Percentiles rank a stretch among this genome's conserved stretches.
These are phyloP conservation scores for Pogona vitticeps DNA, from an alignment of 2,113 vertebrate genomes.

Conservation along the genomic window DNA sequence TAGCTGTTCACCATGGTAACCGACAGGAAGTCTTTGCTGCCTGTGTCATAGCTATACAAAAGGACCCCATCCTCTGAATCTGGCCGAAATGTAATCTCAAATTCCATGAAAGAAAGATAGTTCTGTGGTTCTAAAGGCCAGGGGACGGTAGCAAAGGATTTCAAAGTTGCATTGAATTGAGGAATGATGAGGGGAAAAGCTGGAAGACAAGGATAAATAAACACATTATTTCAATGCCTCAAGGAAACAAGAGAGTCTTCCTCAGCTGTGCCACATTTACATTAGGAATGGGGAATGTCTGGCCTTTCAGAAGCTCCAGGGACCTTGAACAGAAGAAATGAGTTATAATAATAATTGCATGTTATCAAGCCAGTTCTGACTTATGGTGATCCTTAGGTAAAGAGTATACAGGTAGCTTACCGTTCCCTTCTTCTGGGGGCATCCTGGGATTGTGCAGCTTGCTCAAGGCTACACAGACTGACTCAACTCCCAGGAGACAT, in stretches of 20 bases:
- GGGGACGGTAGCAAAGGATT: slow-evolving; percentile 84
- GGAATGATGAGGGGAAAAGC: slow-evolving; percentile 87
- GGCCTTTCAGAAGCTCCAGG: neutral
- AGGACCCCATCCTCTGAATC: slow-evolving; percentile 82
- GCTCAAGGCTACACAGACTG: no score
- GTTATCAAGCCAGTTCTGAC: no score
- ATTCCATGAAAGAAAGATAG: slow-evolving; percentile 95
- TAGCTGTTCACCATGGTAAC: slow-evolving; percentile 84
- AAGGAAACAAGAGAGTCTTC: neutral
- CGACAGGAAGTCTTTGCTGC: slow-evolving; percentile 91
- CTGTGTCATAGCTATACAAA: slow-evolving; percentile 90
- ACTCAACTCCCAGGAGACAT: no score
- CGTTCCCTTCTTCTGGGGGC: no score
- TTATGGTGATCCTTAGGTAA: no score
- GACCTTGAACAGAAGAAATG: no score
- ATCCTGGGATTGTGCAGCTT: no score
- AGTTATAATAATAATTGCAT: no score
- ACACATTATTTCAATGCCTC: slow-evolving; percentile 7
- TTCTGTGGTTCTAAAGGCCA: slow-evolving; percentile 90
- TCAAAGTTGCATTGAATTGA: slow-evolving; percentile 87
- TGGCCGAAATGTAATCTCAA: slow-evolving; percentile 89
- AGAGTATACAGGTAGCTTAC: no score
- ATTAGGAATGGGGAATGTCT: neutral
- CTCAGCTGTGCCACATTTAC: neutral
- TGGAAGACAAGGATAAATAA: slow-evolving; percentile 68